phyloP scores from a whole-genome alignment of 2,888 invertebrate species.

The Drosophila macrothrix region DNA sequence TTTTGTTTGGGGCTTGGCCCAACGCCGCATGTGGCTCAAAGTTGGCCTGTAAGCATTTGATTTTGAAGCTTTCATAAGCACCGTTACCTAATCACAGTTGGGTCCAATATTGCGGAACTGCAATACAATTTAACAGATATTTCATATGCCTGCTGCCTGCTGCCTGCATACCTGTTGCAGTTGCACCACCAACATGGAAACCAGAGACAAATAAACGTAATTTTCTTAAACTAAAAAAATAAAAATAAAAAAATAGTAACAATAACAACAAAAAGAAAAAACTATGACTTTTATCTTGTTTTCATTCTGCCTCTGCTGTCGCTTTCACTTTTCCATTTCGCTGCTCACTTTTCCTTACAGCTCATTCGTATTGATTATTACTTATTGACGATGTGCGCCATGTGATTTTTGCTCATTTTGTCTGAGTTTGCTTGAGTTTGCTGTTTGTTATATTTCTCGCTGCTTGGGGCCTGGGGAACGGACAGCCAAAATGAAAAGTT shows the following conservation, averaged over 20 bases:
- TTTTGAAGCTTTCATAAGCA: slow-evolving; percentile 45
- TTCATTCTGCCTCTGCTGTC: slow-evolving; percentile 53
- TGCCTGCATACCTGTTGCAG: slow-evolving; percentile 25
- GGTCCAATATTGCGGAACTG: slow-evolving; percentile 65
- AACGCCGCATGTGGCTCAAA: slow-evolving; percentile 36
- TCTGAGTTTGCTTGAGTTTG: slow-evolving; percentile 13
- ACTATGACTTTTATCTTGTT: slow-evolving; percentile 34
- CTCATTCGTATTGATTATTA: slow-evolving; percentile 72
- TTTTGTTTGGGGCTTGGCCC: slow-evolving; percentile 54
- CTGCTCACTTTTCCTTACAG: slow-evolving; percentile 62
- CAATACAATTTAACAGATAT: slow-evolving; percentile 52
- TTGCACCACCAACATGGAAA: slow-evolving; percentile 25
- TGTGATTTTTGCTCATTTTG: slow-evolving; percentile 50
- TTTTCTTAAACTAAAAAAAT: slow-evolving; percentile 46
- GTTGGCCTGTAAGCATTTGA: slow-evolving; percentile 35
- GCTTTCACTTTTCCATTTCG: slow-evolving; percentile 75
- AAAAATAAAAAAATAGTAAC: slow-evolving; percentile 16
- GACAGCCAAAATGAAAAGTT: slow-evolving; percentile 68
- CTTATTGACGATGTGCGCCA: slow-evolving; percentile 53
- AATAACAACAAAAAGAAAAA: slow-evolving; percentile 19
- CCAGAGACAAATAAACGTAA: slow-evolving; percentile 53
- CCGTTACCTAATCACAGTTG: slow-evolving; percentile 66
- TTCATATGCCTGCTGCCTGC: slow-evolving; percentile 24
- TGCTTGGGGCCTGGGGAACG: slow-evolving; percentile 10
- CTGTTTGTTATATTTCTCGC: slow-evolving; percentile 19